phyloP scores from a whole-genome alignment of 2,113 vertebrate genomes.

The Epinephelus lanceolatus region DNA sequence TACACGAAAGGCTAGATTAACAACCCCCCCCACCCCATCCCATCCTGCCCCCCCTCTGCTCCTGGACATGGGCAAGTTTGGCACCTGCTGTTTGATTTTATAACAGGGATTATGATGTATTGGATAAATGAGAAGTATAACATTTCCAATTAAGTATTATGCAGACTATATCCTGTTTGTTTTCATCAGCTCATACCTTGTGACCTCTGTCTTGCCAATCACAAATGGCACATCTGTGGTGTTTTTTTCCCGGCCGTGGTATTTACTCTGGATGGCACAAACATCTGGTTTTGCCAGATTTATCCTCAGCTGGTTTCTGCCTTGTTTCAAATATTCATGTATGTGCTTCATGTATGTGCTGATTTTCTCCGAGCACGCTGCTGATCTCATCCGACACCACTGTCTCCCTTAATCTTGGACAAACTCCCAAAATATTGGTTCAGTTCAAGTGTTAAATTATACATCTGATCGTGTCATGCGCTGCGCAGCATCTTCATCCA shows the following conservation, averaged over 20 bases:
- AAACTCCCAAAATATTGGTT: constrained; percentile 40
- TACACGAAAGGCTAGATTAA: constrained; percentile 76
- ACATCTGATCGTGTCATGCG: constrained; percentile 9
- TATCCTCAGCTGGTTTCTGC: not conserved
- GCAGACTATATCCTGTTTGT: constrained; percentile 51
- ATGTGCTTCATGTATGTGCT: not conserved
- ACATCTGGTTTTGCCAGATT: constrained; percentile 61
- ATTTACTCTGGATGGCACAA: constrained; percentile 22
- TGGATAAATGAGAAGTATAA: constrained; percentile 35
- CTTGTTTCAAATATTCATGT: constrained; percentile 58
- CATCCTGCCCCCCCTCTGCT: not conserved
- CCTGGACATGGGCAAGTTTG: constrained; percentile 41
- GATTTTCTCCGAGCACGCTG: not conserved
- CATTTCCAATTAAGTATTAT: constrained; percentile 59
- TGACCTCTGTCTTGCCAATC: constrained; percentile 53
- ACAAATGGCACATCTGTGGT: constrained; percentile 58
- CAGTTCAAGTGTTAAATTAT: constrained; percentile 42
- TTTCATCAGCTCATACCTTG: constrained; percentile 38
- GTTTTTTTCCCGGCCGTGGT: not conserved
- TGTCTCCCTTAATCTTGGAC: constrained; percentile 22
- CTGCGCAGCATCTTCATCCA: constrained; percentile 38
- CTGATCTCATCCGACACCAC: not conserved
- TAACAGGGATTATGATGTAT: constrained; percentile 67
- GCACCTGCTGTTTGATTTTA: constrained; percentile 69
- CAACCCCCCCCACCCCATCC: not conserved